These are phyloP conservation scores for Ptychadena robeensis DNA, from an alignment of 2,797 vertebrate genomes.

Conservation along the genomic window DNA sequence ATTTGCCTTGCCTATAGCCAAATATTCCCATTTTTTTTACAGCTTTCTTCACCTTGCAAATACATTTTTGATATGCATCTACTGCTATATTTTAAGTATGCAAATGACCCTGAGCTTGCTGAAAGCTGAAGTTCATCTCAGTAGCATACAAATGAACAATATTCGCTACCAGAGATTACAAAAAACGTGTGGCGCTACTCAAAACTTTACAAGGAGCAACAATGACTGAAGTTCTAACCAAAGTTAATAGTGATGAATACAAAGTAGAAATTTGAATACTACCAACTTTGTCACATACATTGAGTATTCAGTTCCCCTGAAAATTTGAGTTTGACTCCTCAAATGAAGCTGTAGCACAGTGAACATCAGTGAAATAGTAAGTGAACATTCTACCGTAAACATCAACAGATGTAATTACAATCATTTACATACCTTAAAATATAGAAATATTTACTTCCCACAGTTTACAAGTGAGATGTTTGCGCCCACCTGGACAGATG, in stretches of 20 bases:
- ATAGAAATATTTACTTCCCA: too few species aligned
- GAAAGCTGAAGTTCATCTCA: not conserved
- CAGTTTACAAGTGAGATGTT: too few species aligned
- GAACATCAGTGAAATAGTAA: too few species aligned
- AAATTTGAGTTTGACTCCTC: too few species aligned
- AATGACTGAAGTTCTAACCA: not conserved
- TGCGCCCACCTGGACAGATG: too few species aligned
- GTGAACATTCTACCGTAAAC: too few species aligned
- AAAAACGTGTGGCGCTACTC: not conserved
- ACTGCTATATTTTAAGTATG: not conserved
- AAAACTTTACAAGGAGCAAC: not conserved
- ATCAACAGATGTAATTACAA: too few species aligned
- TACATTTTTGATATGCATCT: not conserved
- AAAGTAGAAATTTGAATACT: too few species aligned
- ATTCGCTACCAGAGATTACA: not conserved
- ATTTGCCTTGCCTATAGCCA: not conserved
- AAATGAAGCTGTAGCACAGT: too few species aligned
- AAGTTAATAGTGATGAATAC: not conserved
- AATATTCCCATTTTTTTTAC: not conserved
- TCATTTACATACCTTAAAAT: too few species aligned
- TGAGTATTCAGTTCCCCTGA: too few species aligned
- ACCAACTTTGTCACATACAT: too few species aligned
- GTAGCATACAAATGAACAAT: constrained; percentile 1
- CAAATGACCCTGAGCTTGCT: not conserved
- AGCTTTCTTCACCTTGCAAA: not conserved